Conservation (phyloP, 2,888 invertebrate species). For the Tigriopus californicus region DNA sequence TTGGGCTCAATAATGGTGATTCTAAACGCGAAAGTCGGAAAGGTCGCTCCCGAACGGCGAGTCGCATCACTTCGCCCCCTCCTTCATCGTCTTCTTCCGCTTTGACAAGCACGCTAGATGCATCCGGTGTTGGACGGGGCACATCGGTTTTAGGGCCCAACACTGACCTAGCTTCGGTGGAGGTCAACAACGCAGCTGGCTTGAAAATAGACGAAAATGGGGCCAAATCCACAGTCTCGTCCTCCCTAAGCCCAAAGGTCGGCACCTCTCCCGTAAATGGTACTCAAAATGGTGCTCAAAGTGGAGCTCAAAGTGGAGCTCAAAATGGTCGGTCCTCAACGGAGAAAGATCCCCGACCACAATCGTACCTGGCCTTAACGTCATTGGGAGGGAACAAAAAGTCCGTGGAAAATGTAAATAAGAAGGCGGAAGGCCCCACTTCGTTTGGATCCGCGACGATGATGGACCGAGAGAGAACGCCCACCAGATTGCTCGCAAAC, state of each 20-base stretch:
- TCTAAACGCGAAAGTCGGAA: neutral
- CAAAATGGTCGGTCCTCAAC: neutral
- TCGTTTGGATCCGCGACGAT: too few relatives aligned
- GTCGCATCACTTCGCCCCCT: neutral
- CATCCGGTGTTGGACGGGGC: neutral
- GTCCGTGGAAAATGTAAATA: neutral
- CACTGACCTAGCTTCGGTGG: neutral
- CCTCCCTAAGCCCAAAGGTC: neutral
- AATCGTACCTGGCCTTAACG: slow-evolving; percentile 5
- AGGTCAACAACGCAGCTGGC: neutral
- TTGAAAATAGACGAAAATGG: neutral
- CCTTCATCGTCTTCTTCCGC: neutral
- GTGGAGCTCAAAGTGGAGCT: too few relatives aligned
- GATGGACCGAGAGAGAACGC: too few relatives aligned
- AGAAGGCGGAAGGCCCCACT: neutral
- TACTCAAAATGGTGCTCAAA: neutral
- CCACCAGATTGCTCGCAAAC: too few relatives aligned
- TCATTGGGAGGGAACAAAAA: neutral
- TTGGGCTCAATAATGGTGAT: neutral
- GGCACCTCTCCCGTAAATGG: neutral
- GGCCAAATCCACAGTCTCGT: neutral
- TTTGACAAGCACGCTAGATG: neutral
- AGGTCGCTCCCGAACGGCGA: neutral
- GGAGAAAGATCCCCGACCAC: neutral
- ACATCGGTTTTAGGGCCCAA: too few relatives aligned